These are phyloP conservation scores for Meteorus sp. DNA, from an alignment of 1,140 invertebrate genomes.

Conservation along the genomic window DNA sequence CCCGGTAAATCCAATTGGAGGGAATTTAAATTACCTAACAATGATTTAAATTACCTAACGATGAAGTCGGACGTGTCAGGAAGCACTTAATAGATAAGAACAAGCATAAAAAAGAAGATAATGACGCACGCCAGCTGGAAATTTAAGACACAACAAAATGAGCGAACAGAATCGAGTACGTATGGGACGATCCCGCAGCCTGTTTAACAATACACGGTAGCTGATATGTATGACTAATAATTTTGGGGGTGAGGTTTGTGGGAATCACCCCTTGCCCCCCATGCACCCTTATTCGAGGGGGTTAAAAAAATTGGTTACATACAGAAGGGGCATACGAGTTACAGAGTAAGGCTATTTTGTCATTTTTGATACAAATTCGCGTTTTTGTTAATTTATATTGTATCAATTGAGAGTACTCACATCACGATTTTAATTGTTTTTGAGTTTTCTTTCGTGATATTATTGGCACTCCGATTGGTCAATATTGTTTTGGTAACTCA, in stretches of 20 bases:
- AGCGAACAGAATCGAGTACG: constrained; percentile 5
- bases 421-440: background rate
- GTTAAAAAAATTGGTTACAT: constrained; percentile 26
- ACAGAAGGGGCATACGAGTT: background rate
- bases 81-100: background rate
- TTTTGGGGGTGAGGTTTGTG: constrained; percentile 40
- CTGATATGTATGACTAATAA: constrained; percentile 47
- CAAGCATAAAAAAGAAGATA: background rate
- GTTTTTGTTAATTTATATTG: background rate
- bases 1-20: no score
- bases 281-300: background rate
- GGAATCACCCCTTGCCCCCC: constrained; percentile 36
- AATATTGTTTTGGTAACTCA: background rate
- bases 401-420: background rate
- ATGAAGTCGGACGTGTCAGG: no score
- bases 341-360: background rate
- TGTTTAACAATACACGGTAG: no score
- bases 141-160: constrained; percentile 6
- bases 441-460: background rate
- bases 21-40: no score
- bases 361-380: background rate
- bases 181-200: no score
- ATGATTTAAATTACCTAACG: no score
- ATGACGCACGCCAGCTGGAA: background rate
- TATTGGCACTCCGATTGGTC: background rate